Evolutionary conservation across 2,113 vertebrate genomes (phyloP).

Genomic region (Turdus rufiventris): DNA sequence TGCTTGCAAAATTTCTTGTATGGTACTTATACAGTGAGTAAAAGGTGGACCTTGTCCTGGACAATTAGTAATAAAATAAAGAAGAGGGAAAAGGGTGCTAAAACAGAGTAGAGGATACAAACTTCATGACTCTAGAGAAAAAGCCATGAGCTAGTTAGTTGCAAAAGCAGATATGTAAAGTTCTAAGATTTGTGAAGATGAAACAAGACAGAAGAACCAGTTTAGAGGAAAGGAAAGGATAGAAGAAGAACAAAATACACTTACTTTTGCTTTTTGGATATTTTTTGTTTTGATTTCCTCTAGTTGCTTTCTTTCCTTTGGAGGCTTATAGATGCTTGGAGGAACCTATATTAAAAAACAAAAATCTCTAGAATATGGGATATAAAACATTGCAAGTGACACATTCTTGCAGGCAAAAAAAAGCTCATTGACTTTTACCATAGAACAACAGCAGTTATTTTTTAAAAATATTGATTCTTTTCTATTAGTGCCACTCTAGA

Average conservation of each 20-base stretch:
- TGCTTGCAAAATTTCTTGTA: neutral
- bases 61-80: neutral
- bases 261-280: slow-evolving; percentile 78
- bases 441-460: neutral
- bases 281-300: slow-evolving; percentile 77
- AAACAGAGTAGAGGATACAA: neutral
- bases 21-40: neutral
- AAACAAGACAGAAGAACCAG: neutral
- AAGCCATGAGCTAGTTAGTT: neutral
- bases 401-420: neutral
- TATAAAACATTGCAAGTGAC: neutral
- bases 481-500: neutral
- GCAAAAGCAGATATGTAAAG: neutral
- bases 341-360: slow-evolving; percentile 78
- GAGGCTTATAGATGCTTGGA: slow-evolving; percentile 75
- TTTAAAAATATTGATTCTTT: slow-evolving; percentile 4
- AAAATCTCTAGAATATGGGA: neutral
- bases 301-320: slow-evolving; percentile 77
- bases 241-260: neutral
- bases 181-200: neutral
- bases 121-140: neutral
- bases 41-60: neutral
- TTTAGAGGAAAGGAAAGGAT: neutral
- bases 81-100: neutral
- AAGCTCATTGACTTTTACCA: neutral